Evolutionary conservation across 2,113 vertebrate genomes (phyloP).

Genomic region (Crotalus viridis): DNA sequence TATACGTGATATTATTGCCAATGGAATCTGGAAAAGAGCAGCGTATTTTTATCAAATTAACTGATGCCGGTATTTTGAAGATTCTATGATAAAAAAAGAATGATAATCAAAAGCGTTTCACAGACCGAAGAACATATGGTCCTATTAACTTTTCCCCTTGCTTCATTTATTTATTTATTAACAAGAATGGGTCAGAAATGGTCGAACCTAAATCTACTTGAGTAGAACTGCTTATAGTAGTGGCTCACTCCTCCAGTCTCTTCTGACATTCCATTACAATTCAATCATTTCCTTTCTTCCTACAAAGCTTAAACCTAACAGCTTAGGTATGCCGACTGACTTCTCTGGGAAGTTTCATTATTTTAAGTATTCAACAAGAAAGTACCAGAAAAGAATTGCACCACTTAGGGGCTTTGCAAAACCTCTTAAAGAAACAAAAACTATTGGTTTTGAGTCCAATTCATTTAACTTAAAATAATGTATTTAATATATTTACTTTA

Average conservation of each 20-base stretch:
- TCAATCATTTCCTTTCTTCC: slow-evolving; percentile 64
- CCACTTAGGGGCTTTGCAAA: not conserved
- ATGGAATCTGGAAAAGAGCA: not conserved
- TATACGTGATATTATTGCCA: not conserved
- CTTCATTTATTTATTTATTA: slow-evolving; percentile 32
- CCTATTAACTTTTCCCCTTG: not conserved
- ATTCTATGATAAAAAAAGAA: not conserved
- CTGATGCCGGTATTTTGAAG: not conserved
- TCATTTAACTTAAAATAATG: slow-evolving; percentile 3
- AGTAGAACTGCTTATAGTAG: slow-evolving; percentile 37
- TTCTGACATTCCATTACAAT: slow-evolving; percentile 66
- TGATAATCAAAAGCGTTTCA: not conserved
- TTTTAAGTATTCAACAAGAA: slow-evolving; percentile 32
- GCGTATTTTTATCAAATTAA: not conserved
- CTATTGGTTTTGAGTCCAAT: slow-evolving; percentile 6
- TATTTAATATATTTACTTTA: not conserved
- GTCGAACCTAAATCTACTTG: not conserved
- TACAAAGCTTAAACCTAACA: slow-evolving; percentile 52
- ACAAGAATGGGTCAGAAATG: slow-evolving; percentile 33
- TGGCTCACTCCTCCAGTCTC: slow-evolving; percentile 37
- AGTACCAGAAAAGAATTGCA: not conserved
- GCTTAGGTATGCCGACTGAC: slow-evolving; percentile 57
- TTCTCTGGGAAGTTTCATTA: slow-evolving; percentile 45
- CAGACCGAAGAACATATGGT: not conserved
- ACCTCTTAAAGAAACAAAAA: slow-evolving; percentile 24